Evolutionary conservation across 2,113 vertebrate genomes (phyloP), one percentile per base, ranked within the genome.

Genomic region (Tychaedon coryphoeus): DNA sequence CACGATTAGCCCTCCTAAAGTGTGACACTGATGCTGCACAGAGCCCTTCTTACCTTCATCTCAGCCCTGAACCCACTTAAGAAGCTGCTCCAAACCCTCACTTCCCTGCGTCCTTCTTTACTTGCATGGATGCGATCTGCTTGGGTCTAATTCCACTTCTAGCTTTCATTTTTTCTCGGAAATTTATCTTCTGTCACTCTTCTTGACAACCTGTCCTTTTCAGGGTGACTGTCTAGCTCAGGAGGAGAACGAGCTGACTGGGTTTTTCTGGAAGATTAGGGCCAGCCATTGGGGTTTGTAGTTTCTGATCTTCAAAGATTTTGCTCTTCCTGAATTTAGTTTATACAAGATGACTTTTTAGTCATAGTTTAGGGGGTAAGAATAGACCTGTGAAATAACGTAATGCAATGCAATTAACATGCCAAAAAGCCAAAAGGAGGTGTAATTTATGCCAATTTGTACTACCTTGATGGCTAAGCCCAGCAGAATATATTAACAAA

Each of bases 401-500:
- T 70, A 88, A 67, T 2, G 1, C 66, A 56, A n/a, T 48, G 43
- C 40, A 89, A 48, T 85, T 76, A 87, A 86, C 36, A 62, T 78
- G 38, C 77, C 87, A 86, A 91, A 85, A 83, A 95, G 74, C 40
- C 92, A 85, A 79, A 94, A 94, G 48, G 81, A 96, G 91, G 61
- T 81, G 64, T 71, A 86, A 92, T 93, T 95, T 92, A 56, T 80
- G 83, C 92, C 82, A 94, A 58, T 92, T 82, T 96, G 40, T 38
- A 66, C 81, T 94, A 92, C 90, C 94, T 90, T 88, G 93, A 86
- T 76, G 54, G 66, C 47, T 91, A 95, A 93, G 22, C 51, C 76
- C 84, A 86, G 74, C 73, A 94, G 71, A 94, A 92, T 94, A 70
- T 79, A 95, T 93, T 92, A 94, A 90, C 75, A 88, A 83, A 93